Conservation (phyloP, 2,113 vertebrate genomes). For the Mus musculus region GRCm39 chr17:15451001-15451500, state of each 20-base stretch:
- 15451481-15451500: fast-evolving
- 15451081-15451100: neutral
- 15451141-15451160: fast-evolving
- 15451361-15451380: fast-evolving
- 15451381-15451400: fast-evolving
- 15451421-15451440: neutral
- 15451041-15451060: neutral
- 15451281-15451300: neutral
- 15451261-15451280: no score
- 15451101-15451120: no score
- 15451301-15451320: neutral
- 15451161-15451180: fast-evolving
- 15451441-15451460: fast-evolving
- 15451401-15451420: fast-evolving
- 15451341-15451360: neutral
- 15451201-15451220: neutral
- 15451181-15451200: neutral
- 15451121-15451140: no score
- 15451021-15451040: no score
- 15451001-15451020: fast-evolving
- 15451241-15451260: neutral
- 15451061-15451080: fast-evolving
- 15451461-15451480: fast-evolving
- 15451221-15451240: fast-evolving
- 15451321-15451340: neutral